Evolutionary conservation across 2,797 vertebrate genomes (phyloP), one percentile per base, ranked within the genome.

Genomic region (Megalops cyprinoides): DNA sequence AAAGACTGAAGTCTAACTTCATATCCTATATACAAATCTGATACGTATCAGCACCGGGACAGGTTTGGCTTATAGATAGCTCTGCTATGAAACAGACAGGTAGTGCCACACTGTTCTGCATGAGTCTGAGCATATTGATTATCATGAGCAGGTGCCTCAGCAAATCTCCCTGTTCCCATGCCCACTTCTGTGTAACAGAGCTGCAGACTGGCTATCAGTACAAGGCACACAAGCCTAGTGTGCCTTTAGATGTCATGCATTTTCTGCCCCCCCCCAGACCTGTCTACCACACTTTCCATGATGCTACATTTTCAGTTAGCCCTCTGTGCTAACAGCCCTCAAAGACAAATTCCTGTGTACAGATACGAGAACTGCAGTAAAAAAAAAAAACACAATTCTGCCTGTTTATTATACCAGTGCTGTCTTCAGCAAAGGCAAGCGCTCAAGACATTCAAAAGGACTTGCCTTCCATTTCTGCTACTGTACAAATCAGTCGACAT

Each of bases 281-380:
- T 18, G 2, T 2, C 51, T 53, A 53, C 56, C 2, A 14, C 25
- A 25, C 56, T n/a, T 60, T n/a, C 56, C 8, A 37, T 9, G 71
- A n/a, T n/a, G 39, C 20, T 71, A 67, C 37, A 44, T n/a, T 71
- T 44, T 44, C 67, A 71, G 67, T 67, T 44, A 1, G 65, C 65
- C 34, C 42, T 7, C 7, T 23, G 67, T 15, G 34, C 18, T 42
- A 71, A n/a, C 6, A 1, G 34, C 44, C 65, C 37, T 69, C 65
- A 42, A 44, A 69, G 65, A 23, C 53, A 4, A 15, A 12, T 10
- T 2, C 12, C n/a, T 15, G 10, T 23, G 39, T 2, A 20, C 67
- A 23, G 39, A 71, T 71, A 71, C 18, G 62, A 65, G 58, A 62
- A 31, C 6, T 12, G 31, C 12, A n/a, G 39, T 6, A 44, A 71